Percentiles rank a stretch among this genome's conserved stretches.
Evolutionary conservation across 2,888 invertebrate genomes (phyloP).

Genomic region (Malacosoma neustria): DNA sequence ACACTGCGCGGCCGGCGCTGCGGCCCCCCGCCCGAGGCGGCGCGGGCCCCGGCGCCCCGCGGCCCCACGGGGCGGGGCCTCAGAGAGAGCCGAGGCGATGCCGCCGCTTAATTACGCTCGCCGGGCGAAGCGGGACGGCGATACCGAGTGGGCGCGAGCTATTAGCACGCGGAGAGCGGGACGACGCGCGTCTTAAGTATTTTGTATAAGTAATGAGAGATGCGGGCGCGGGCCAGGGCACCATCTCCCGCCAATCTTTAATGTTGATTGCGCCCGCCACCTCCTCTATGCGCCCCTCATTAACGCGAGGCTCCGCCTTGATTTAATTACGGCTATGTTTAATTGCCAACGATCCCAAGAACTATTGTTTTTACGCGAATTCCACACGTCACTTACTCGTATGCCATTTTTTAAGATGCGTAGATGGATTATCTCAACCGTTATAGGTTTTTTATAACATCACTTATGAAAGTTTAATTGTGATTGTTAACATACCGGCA

Average conservation of each 20-base stretch:
- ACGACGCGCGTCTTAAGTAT: constrained; percentile 75
- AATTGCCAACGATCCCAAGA: constrained; percentile 44
- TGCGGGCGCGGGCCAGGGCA: constrained; percentile 67
- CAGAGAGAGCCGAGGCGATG: constrained; percentile 66
- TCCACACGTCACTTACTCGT: constrained; percentile 24
- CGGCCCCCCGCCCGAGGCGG: constrained; percentile 35
- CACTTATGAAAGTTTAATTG: background rate
- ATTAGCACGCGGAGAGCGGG: constrained; percentile 79
- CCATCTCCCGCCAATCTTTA: constrained; percentile 75
- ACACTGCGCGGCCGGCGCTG: constrained; percentile 61
- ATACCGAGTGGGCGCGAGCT: constrained; percentile 76
- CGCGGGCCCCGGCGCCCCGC: constrained; percentile 38
- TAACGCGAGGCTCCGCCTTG: constrained; percentile 68
- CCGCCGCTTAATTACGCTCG: constrained; percentile 71
- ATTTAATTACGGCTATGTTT: constrained; percentile 63
- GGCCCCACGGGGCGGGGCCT: constrained; percentile 48
- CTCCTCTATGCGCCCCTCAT: constrained; percentile 69
- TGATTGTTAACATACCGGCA: background rate
- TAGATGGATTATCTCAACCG: background rate
- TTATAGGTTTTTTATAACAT: background rate
- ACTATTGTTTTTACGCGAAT: constrained; percentile 43
- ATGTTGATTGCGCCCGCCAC: constrained; percentile 70
- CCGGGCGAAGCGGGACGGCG: constrained; percentile 67
- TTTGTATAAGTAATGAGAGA: constrained; percentile 77
- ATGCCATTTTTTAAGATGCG: background rate